Evolutionary conservation across 2,888 invertebrate species (phyloP).

Genomic region (Eledone cirrhosa): DNA sequence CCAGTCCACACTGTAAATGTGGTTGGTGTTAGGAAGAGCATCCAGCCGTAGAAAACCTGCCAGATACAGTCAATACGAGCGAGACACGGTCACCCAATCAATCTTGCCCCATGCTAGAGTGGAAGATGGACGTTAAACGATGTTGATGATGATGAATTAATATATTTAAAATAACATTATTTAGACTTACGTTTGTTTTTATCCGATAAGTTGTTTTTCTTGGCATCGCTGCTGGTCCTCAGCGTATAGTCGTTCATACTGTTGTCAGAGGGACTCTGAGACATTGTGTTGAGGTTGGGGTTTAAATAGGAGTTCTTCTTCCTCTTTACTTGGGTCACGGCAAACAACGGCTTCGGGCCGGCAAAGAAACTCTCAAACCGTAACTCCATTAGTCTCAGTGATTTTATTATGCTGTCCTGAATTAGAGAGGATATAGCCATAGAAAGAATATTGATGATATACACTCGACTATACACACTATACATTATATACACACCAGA

Average conservation of each 20-base stretch:
- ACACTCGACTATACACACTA: too few relatives aligned
- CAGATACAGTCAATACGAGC: too few relatives aligned
- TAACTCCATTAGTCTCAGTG: conserved; percentile 73
- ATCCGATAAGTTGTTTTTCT: background rate
- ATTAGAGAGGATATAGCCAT: background rate
- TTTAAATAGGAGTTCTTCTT: conserved; percentile 35
- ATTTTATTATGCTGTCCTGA: conserved; percentile 70
- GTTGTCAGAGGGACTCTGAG: conserved; percentile 4
- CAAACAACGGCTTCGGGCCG: conserved; percentile 80
- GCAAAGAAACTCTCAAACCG: conserved; percentile 84
- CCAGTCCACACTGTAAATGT: too few relatives aligned
- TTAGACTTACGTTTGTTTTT: background rate
- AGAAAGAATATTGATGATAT: background rate
- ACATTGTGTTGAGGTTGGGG: background rate
- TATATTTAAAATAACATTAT: too few relatives aligned
- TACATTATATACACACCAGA: too few relatives aligned
- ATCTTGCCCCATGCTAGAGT: too few relatives aligned
- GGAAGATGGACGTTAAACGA: too few relatives aligned
- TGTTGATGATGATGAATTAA: too few relatives aligned
- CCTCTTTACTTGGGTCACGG: conserved; percentile 53
- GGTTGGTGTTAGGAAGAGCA: too few relatives aligned
- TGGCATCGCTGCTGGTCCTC: background rate
- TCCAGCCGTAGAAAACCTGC: too few relatives aligned
- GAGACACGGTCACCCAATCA: too few relatives aligned
- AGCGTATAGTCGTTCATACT: background rate